Percentiles rank a stretch among this genome's conserved stretches.
Conservation (phyloP, 1,140 invertebrate species). For the Achatina immaculata region DNA sequence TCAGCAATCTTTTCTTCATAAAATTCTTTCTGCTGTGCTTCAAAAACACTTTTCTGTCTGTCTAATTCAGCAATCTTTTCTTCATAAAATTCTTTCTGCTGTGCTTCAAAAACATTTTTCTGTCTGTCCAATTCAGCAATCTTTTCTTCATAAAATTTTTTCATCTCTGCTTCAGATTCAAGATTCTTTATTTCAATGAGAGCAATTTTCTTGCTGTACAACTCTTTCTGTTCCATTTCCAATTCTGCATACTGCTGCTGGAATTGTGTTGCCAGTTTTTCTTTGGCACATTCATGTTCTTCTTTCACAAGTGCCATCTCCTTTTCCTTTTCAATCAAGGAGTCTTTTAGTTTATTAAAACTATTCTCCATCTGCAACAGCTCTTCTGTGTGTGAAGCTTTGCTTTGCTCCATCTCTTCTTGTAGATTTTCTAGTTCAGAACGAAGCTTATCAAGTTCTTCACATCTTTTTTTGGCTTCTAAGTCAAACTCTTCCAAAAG, state of each 20-base stretch:
- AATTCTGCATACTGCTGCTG: neutral
- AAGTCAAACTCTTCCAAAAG: neutral
- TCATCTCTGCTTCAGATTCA: neutral
- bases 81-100: neutral
- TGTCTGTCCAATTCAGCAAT: neutral
- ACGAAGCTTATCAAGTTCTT: neutral
- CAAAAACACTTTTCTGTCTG: neutral
- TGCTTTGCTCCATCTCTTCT: neutral
- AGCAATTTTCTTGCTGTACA: neutral
- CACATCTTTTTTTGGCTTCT: neutral
- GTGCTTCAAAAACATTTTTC: neutral
- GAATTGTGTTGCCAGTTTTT: neutral
- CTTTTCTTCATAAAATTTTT: neutral
- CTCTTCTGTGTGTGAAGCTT: neutral
- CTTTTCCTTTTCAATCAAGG: neutral
- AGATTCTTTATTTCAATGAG: neutral
- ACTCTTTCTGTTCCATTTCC: neutral
- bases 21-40: neutral
- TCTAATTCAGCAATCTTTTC: too few species aligned
- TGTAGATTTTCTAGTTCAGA: neutral
- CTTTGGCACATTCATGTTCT: neutral
- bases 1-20: neutral
- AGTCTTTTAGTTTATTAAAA: neutral
- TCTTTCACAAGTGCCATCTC: neutral
- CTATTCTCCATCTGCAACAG: neutral